phyloP scores from a whole-genome alignment of 2,888 invertebrate species.

The Eupithecia inturbata region DNA sequence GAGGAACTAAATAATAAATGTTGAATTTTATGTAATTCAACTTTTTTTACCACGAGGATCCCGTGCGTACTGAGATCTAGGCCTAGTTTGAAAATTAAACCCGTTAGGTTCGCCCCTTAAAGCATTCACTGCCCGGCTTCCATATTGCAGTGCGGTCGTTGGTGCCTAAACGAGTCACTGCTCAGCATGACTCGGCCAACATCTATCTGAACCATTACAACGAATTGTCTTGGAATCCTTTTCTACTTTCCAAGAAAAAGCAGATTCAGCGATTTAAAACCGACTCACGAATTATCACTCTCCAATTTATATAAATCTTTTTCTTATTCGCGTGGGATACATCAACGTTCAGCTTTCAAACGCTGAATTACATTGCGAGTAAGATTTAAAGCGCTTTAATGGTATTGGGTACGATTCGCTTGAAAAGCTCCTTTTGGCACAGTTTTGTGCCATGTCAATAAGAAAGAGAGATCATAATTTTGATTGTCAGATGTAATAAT shows the following conservation, averaged over 20 bases:
- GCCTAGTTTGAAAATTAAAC: no score
- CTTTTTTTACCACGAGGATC: no score
- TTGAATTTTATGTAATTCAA: no score
- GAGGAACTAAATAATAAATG: no score
- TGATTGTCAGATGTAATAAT: background rate
- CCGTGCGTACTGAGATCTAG: no score
- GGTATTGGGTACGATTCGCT: slow-evolving; percentile 9
- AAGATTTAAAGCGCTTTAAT: slow-evolving; percentile 20
- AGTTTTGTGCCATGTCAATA: slow-evolving; percentile 2
- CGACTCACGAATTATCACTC: slow-evolving; percentile 28
- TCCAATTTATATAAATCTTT: slow-evolving; percentile 28
- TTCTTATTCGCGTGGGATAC: slow-evolving; percentile 18
- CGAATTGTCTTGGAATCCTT: background rate
- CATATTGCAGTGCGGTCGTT: background rate
- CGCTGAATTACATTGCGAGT: slow-evolving; percentile 28
- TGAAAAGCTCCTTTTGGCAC: background rate
- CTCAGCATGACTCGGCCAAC: background rate
- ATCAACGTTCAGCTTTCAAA: slow-evolving; percentile 7
- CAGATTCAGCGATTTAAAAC: slow-evolving; percentile 22
- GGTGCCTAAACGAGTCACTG: background rate
- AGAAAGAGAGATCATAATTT: background rate
- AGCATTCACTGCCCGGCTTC: background rate
- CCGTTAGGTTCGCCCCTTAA: no score
- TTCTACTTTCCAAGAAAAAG: slow-evolving; percentile 6
- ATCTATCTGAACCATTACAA: background rate